Evolutionary conservation across 2,797 vertebrate species (phyloP).

Genomic region (Bovichtus variegatus): DNA sequence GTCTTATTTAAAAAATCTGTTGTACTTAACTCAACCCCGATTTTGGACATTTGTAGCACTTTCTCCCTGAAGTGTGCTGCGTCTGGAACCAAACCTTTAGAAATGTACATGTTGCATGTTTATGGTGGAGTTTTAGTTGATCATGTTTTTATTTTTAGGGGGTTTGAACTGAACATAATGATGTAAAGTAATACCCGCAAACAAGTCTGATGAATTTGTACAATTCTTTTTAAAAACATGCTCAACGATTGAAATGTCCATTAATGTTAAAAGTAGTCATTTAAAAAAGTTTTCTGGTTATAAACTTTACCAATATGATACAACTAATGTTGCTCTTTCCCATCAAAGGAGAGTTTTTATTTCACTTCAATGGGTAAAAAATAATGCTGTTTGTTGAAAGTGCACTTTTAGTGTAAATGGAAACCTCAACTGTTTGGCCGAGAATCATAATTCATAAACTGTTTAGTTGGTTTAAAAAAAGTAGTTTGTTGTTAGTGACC

Average conservation of each 20-base stretch:
- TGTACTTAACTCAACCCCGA: neutral
- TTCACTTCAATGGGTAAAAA: neutral
- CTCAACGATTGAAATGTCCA: neutral
- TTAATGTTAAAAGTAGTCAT: neutral
- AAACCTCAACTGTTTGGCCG: neutral
- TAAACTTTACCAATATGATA: neutral
- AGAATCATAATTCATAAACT: neutral
- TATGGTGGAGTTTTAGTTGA: neutral
- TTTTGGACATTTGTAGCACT: neutral
- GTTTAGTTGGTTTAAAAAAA: neutral
- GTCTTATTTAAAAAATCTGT: neutral
- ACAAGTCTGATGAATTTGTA: neutral
- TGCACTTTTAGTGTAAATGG: slow-evolving; percentile 9
- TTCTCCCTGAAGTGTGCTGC: too few relatives aligned
- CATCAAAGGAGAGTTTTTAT: neutral
- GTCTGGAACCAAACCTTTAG: too few relatives aligned
- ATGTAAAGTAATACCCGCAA: neutral
- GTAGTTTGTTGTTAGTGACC: neutral
- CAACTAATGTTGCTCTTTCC: neutral
- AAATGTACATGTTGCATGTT: neutral
- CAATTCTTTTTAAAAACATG: neutral
- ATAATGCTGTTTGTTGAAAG: neutral
- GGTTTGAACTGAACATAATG: neutral
- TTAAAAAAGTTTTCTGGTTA: too few relatives aligned
- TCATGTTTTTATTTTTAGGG: neutral